Percentiles rank a stretch among this genome's conserved stretches.
Evolutionary conservation across 2,797 vertebrate species (phyloP).

Genomic region (Channallabes apus): DNA sequence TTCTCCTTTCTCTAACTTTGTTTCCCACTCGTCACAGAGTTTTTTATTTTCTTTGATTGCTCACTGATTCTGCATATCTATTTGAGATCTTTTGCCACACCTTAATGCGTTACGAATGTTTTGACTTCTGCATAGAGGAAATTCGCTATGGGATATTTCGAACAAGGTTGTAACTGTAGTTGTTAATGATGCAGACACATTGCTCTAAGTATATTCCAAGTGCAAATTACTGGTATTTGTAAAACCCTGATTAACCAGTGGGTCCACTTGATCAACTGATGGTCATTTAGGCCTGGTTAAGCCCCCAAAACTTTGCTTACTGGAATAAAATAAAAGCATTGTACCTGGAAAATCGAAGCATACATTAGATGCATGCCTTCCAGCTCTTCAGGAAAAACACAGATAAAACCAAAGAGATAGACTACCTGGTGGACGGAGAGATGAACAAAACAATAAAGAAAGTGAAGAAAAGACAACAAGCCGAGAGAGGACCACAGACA

Average conservation of each 20-base stretch:
- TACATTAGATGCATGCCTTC: conserved; percentile 63
- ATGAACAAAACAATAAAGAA: background rate
- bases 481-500: conserved; percentile 52
- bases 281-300: background rate
- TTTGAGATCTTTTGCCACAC: background rate
- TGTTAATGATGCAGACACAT: conserved; percentile 75
- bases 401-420: conserved; percentile 57
- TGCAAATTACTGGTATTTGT: background rate
- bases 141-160: conserved; percentile 58
- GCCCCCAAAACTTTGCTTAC: background rate
- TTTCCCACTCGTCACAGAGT: conserved; percentile 37
- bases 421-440: conserved; percentile 36
- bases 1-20: conserved; percentile 11
- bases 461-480: conserved; percentile 22
- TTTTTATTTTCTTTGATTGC: conserved; percentile 42
- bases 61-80: conserved; percentile 4
- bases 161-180: conserved; percentile 69
- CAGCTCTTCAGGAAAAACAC: conserved; percentile 58
- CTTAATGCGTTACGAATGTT: conserved; percentile 21
- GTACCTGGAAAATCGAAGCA: background rate
- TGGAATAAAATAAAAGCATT: background rate
- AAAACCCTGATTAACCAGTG: background rate
- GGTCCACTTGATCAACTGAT: too few species aligned
- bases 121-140: conserved; percentile 1
- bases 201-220: background rate